Evolutionary conservation across 1,140 invertebrate genomes (phyloP).

Genomic region (Adoxophyes honmai): DNA sequence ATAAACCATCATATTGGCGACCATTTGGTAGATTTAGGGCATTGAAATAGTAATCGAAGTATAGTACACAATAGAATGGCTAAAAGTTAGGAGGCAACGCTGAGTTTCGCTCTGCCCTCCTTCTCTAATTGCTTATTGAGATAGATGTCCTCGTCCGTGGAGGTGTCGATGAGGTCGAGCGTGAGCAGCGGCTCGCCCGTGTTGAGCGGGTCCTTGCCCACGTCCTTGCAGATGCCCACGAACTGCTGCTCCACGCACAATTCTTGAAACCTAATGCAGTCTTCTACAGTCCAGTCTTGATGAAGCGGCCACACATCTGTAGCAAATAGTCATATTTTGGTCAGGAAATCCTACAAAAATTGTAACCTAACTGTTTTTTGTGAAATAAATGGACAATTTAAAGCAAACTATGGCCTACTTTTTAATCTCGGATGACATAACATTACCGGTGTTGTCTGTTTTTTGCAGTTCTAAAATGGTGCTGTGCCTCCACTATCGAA

Average conservation of each 20-base stretch:
- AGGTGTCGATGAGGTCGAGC: slow-evolving; percentile 78
- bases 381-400: too few species aligned
- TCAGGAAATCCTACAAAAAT: not conserved
- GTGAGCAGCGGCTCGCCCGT: slow-evolving; percentile 72
- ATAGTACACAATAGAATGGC: too few species aligned
- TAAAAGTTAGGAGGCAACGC: slow-evolving; percentile 35
- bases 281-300: slow-evolving; percentile 78
- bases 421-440: too few species aligned
- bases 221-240: slow-evolving; percentile 75
- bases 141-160: slow-evolving; percentile 73
- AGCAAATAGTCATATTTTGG: slow-evolving; percentile 17
- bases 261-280: slow-evolving; percentile 78
- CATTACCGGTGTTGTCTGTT: too few species aligned
- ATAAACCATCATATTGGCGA: too few species aligned
- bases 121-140: slow-evolving; percentile 73
- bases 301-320: slow-evolving; percentile 77
- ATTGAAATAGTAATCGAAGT: too few species aligned
- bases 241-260: slow-evolving; percentile 78
- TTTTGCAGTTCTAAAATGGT: too few species aligned
- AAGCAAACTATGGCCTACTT: too few species aligned
- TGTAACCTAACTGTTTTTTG: too few species aligned
- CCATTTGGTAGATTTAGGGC: too few species aligned
- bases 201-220: slow-evolving; percentile 68
- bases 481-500: too few species aligned
- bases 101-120: slow-evolving; percentile 71